Evolutionary conservation across 2,888 invertebrate species (phyloP).

Genomic region (Pharmacophagus antenor): DNA sequence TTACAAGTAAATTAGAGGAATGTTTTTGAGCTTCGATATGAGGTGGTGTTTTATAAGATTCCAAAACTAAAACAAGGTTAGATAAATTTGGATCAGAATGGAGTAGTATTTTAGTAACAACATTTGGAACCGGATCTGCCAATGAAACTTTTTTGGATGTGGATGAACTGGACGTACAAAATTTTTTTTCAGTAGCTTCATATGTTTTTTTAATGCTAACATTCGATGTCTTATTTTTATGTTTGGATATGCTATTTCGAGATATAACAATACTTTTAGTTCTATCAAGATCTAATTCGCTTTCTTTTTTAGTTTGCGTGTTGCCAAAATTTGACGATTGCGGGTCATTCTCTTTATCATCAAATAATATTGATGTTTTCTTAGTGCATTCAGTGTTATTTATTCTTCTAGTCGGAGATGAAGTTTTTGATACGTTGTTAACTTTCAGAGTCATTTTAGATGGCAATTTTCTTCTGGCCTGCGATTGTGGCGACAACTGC

Average conservation of each 20-base stretch:
- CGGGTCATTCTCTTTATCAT: slow-evolving; percentile 63
- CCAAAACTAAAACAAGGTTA: slow-evolving; percentile 43
- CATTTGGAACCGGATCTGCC: slow-evolving; percentile 36
- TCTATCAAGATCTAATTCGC: slow-evolving; percentile 43
- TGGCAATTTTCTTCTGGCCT: slow-evolving; percentile 44
- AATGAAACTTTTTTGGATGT: slow-evolving; percentile 33
- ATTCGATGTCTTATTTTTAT: slow-evolving; percentile 46
- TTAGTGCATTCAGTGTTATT: slow-evolving; percentile 33
- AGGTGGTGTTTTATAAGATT: slow-evolving; percentile 32
- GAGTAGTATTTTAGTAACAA: slow-evolving; percentile 36
- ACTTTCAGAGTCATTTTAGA: slow-evolving; percentile 43
- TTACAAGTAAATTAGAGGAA: neutral
- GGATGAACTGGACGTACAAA: slow-evolving; percentile 35
- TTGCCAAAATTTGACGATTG: slow-evolving; percentile 42
- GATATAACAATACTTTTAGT: slow-evolving; percentile 51
- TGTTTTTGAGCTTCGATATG: slow-evolving; percentile 7
- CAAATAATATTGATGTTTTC: slow-evolving; percentile 28
- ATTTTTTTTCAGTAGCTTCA: slow-evolving; percentile 36
- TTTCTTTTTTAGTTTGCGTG: slow-evolving; percentile 26
- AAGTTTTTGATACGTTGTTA: slow-evolving; percentile 49
- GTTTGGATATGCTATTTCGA: slow-evolving; percentile 45
- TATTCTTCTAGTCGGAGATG: slow-evolving; percentile 42
- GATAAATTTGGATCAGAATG: slow-evolving; percentile 18
- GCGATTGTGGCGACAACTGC: slow-evolving; percentile 39
- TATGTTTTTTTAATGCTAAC: slow-evolving; percentile 40